Evolutionary conservation across 2,888 invertebrate species (phyloP).

Genomic region (Julus scandinavius): DNA sequence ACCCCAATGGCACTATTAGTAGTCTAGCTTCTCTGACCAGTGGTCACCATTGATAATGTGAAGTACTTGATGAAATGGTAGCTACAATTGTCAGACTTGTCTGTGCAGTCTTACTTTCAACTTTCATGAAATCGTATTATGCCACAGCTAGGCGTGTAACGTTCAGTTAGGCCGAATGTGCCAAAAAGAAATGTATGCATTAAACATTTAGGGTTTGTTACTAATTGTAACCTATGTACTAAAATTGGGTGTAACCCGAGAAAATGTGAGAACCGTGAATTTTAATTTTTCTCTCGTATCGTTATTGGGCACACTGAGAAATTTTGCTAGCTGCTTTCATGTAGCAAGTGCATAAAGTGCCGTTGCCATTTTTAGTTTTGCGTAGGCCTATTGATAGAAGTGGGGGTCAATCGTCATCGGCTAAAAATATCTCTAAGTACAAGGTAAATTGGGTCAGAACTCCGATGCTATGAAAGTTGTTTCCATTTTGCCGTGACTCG

Average conservation of each 20-base stretch:
- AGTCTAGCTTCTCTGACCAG: too few species aligned
- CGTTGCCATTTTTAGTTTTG: constrained; percentile 47
- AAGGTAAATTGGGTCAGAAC: constrained; percentile 46
- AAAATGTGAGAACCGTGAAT: background rate
- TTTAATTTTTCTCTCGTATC: background rate
- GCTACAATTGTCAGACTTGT: too few species aligned
- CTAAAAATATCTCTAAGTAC: constrained; percentile 29
- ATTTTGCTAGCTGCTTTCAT: too few species aligned
- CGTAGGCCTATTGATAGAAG: constrained; percentile 36
- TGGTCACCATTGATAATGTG: too few species aligned
- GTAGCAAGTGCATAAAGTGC: background rate
- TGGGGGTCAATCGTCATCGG: constrained; percentile 40
- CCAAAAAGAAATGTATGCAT: too few species aligned
- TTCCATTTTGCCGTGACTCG: constrained; percentile 37
- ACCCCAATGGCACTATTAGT: too few species aligned
- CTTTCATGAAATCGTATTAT: too few species aligned
- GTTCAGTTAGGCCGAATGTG: too few species aligned
- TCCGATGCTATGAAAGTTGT: constrained; percentile 53
- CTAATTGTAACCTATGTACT: background rate
- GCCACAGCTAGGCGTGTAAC: too few species aligned
- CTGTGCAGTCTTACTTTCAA: too few species aligned
- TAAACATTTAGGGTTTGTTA: background rate
- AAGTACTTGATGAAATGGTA: too few species aligned
- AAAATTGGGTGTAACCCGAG: background rate
- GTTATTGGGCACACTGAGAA: background rate